Evolutionary conservation across 2,113 vertebrate genomes (phyloP).

Genomic region (Thinocorus orbignyianus): DNA sequence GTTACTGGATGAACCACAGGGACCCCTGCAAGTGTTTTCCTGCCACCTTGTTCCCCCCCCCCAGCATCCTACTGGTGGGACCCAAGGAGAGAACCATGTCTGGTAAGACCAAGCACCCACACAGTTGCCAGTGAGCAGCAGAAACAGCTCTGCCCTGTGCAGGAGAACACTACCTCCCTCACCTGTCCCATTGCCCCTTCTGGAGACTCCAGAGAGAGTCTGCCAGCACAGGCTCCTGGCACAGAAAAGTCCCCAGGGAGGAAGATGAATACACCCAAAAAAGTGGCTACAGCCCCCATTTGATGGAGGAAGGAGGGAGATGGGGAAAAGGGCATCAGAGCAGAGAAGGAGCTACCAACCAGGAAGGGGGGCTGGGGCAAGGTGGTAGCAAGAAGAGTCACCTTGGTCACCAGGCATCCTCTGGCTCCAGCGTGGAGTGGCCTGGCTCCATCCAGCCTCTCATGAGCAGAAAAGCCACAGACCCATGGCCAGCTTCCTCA

Average conservation of each 20-base stretch:
- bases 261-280: background rate
- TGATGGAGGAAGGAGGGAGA: background rate
- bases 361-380: background rate
- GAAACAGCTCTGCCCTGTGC: background rate
- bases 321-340: background rate
- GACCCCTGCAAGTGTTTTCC: background rate
- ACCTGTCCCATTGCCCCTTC: rapidly evolving
- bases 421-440: background rate
- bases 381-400: background rate
- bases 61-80: background rate
- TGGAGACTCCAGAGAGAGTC: background rate
- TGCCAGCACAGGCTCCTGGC: background rate
- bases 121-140: background rate
- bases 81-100: background rate
- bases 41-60: background rate
- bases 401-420: background rate
- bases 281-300: background rate
- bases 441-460: background rate
- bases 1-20: background rate
- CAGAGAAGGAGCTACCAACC: background rate
- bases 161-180: background rate
- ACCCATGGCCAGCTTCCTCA: background rate
- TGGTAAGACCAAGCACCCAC: background rate
- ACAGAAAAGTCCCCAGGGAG: background rate
- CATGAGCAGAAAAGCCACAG: background rate